Conservation (phyloP, 2,888 invertebrate genomes). For the Ferdinandea cuprea region DNA sequence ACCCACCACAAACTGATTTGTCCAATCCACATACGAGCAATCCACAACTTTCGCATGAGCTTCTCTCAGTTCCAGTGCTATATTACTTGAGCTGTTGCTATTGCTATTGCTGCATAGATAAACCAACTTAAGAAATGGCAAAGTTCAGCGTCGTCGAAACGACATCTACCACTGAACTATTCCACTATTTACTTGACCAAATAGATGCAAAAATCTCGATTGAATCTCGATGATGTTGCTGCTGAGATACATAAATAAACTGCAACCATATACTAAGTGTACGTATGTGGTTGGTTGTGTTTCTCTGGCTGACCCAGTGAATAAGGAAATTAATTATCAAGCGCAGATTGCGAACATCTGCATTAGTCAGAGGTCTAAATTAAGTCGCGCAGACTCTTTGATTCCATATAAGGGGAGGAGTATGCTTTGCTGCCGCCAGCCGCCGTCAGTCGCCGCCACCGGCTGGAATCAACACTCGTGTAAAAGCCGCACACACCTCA, state of each 20-base stretch:
- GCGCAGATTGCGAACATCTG: neutral
- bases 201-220: constrained; percentile 24
- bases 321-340: constrained; percentile 51
- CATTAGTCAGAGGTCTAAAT: constrained; percentile 55
- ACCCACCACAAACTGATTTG: too few species aligned
- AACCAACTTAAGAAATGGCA: constrained; percentile 50
- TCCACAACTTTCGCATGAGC: too few species aligned
- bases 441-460: neutral
- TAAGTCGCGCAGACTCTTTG: constrained; percentile 34
- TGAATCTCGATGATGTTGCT: too few species aligned
- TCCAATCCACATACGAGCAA: too few species aligned
- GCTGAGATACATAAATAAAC: neutral
- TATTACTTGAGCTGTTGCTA: constrained; percentile 3
- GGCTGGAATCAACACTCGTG: neutral
- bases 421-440: neutral
- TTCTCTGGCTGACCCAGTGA: constrained; percentile 34
- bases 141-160: constrained; percentile 11
- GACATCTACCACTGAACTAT: constrained; percentile 26
- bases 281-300: too few species aligned
- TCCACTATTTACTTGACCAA: constrained; percentile 41
- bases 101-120: neutral
- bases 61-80: too few species aligned
- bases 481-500: neutral
- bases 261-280: too few species aligned
- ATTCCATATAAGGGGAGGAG: constrained; percentile 41